Conservation (phyloP, 2,797 vertebrate species). For the Propithecus deckenii region DNA sequence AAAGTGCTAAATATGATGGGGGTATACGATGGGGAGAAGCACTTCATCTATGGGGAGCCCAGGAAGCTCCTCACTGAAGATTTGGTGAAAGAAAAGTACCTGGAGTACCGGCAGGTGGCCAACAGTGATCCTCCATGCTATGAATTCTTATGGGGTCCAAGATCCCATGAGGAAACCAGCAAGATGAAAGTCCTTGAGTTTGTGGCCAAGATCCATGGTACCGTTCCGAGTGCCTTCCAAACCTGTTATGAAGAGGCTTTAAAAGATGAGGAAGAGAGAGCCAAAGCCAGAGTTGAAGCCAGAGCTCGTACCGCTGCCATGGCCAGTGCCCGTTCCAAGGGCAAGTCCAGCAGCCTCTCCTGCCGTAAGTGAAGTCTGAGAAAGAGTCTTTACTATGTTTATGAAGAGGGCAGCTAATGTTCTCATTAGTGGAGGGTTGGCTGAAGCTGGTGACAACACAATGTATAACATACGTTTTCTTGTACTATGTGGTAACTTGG, state of each 20-base stretch:
- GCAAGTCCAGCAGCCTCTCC: background rate
- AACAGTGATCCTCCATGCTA: background rate
- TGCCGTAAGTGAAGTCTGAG: background rate
- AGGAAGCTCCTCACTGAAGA: constrained; percentile 22
- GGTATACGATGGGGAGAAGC: background rate
- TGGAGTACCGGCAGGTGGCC: background rate
- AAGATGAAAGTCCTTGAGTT: constrained; percentile 61
- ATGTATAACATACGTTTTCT: background rate
- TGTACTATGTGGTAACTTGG: background rate
- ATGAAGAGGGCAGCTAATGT: background rate
- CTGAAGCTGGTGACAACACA: background rate
- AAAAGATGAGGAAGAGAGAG: constrained; percentile 46
- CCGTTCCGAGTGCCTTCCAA: background rate
- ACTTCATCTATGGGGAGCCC: constrained; percentile 11
- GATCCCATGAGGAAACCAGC: background rate
- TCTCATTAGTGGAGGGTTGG: background rate
- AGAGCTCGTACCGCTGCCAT: background rate
- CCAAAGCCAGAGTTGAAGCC: background rate
- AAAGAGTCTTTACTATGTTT: background rate
- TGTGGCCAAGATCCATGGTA: constrained; percentile 23
- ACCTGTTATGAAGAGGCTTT: background rate
- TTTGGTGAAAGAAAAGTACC: constrained; percentile 33
- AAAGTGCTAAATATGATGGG: constrained; percentile 36
- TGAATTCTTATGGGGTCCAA: constrained; percentile 29
- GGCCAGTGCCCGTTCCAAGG: background rate